Base-by-base conservation (phyloP, 2,888 invertebrate species). In the Habrosyne pyritoides region DNA sequence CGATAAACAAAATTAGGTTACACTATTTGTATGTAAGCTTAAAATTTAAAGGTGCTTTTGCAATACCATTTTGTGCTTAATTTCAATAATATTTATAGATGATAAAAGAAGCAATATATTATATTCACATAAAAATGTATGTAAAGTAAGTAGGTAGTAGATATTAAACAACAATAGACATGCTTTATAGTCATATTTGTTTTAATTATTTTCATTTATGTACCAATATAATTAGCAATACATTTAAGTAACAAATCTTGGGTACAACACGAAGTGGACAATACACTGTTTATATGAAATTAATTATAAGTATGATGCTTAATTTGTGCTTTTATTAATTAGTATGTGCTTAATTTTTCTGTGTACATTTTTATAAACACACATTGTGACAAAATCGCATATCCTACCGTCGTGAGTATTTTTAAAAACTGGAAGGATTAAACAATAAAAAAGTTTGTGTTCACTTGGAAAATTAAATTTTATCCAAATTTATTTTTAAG, bases 21-120 rank as follows among this genome's bases (percentile, higher is more conserved):
- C n/a, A n/a, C n/a, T n/a, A n/a, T n/a, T n/a, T n/a, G n/a, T n/a
- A n/a, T n/a, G n/a, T n/a, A n/a, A n/a, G n/a, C n/a, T n/a, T n/a
- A n/a, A 18, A 42, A 42, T 18, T 42, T 42, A 18, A 42, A 42
- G 42, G 42, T 42, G 42, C 42, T 42, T 42, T 42, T 18, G 42
- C 42, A 18, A 42, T 42, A 36, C 14, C 2, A 18, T 7, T n/a
- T 42, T 42, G 18, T 42, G 42, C 42, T 42, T 42, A 18, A 18
- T 42, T 42, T 42, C 42, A 42, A 18, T 18, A 18, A 8, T 42
- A 36, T n/a, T 2, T 33, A 42, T 42, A 42, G 5, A 18, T 18
- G n/a, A 42, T 42, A 42, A 42, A 18, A 42, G 18, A 14, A 36
- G 18, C 42, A 42, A 42, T 42, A 14, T n/a, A 42, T 42, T 42